These are phyloP conservation scores for Neoaliturus tenellus DNA, from an alignment of 2,888 invertebrate genomes.

Conservation along the genomic window DNA sequence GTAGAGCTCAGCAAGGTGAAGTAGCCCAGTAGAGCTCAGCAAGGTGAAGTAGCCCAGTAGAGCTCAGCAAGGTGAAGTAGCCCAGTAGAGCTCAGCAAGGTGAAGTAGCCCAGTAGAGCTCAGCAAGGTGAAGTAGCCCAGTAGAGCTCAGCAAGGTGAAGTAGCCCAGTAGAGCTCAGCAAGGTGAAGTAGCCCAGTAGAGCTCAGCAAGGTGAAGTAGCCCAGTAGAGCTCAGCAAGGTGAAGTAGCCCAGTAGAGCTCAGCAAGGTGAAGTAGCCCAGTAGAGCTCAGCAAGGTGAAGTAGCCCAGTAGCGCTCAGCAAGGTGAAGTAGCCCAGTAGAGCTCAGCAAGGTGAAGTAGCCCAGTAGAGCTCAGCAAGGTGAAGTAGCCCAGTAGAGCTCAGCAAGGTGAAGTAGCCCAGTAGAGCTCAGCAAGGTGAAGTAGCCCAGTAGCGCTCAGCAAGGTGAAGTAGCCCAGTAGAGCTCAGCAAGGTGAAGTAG, in stretches of 20 bases:
- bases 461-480: neutral
- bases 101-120: too few relatives aligned
- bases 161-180: too few relatives aligned
- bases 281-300: too few relatives aligned
- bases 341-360: neutral
- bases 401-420: neutral
- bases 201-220: neutral
- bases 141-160: neutral
- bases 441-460: neutral
- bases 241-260: neutral
- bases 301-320: neutral
- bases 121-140: conserved; percentile 6
- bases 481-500: neutral
- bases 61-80: too few relatives aligned
- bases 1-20: too few relatives aligned
- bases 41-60: neutral
- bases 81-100: neutral
- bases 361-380: too few relatives aligned
- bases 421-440: too few relatives aligned
- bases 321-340: neutral
- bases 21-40: neutral
- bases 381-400: neutral
- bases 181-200: neutral
- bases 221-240: too few relatives aligned
- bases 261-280: neutral